Evolutionary conservation across 2,888 invertebrate species (phyloP).

Genomic region (Drosophila neonasuta): DNA sequence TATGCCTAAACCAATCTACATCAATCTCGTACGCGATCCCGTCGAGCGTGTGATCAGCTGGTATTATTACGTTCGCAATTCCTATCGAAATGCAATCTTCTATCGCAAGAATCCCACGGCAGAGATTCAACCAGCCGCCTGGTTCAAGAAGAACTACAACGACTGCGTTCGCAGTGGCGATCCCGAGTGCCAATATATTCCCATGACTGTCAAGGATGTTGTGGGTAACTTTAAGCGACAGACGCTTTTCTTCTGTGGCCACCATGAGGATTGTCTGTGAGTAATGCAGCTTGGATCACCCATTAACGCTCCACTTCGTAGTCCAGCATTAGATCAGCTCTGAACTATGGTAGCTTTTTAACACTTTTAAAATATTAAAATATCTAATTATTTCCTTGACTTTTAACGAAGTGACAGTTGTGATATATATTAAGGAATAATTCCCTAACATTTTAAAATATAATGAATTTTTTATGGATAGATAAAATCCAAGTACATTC

Average conservation of each 20-base stretch:
- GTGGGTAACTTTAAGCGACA: conserved; percentile 92
- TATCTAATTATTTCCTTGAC: too few species aligned
- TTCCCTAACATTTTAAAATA: too few species aligned
- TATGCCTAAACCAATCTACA: conserved; percentile 91
- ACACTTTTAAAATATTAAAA: too few species aligned
- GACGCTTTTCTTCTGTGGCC: conserved; percentile 94
- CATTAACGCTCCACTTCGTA: conserved; percentile 4
- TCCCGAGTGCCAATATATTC: conserved; percentile 90
- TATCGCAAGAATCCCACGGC: conserved; percentile 92
- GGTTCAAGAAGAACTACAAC: conserved; percentile 87
- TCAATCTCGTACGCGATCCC: conserved; percentile 93
- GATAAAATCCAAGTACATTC: too few species aligned
- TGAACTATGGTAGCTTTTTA: too few species aligned
- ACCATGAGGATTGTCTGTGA: conserved; percentile 90
- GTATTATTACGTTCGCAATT: conserved; percentile 94
- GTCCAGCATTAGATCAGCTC: not conserved
- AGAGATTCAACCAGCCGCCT: conserved; percentile 68
- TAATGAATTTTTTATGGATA: too few species aligned
- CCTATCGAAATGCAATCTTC: conserved; percentile 86
- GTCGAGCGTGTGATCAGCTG: conserved; percentile 94
- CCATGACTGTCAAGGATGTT: conserved; percentile 89
- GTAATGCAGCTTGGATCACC: conserved; percentile 70
- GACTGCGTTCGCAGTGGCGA: conserved; percentile 91
- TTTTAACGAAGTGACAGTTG: too few species aligned
- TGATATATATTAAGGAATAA: too few species aligned